Conservation (phyloP, 2,888 invertebrate species). For the Agrochola lota region DNA sequence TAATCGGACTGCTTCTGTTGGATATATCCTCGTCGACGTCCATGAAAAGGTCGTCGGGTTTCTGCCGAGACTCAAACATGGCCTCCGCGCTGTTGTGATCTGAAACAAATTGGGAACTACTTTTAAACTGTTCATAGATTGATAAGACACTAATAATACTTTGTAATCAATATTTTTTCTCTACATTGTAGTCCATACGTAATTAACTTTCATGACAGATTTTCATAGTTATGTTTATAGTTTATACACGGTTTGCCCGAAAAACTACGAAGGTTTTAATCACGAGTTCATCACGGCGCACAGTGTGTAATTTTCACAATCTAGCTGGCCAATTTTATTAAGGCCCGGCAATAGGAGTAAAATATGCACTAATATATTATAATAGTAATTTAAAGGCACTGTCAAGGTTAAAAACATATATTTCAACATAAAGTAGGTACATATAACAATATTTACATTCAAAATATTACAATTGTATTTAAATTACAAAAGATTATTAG, state of each 20-base stretch:
- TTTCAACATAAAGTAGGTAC: too few relatives aligned
- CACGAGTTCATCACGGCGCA: neutral
- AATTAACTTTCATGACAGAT: neutral
- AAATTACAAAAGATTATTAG: too few relatives aligned
- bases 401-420: too few relatives aligned
- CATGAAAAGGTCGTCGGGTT: conserved; percentile 80
- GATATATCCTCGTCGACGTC: conserved; percentile 80
- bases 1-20: conserved; percentile 80
- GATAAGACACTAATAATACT: neutral
- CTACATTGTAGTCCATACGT: too few relatives aligned
- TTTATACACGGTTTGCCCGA: neutral
- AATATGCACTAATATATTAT: too few relatives aligned
- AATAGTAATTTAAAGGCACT: too few relatives aligned
- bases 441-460: too few relatives aligned
- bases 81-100: conserved; percentile 78
- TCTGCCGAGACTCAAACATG: conserved; percentile 72
- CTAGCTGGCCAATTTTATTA: too few relatives aligned
- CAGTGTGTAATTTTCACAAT: too few relatives aligned
- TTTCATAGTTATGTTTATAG: neutral
- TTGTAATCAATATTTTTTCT: neutral
- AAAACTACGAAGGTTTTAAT: neutral
- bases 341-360: too few relatives aligned
- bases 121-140: neutral
- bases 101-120: conserved; percentile 58
- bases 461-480: too few relatives aligned